Percentiles rank a stretch among this genome's conserved stretches.
Conservation (phyloP, 1,140 invertebrate species). For the Hestina assimilis region DNA sequence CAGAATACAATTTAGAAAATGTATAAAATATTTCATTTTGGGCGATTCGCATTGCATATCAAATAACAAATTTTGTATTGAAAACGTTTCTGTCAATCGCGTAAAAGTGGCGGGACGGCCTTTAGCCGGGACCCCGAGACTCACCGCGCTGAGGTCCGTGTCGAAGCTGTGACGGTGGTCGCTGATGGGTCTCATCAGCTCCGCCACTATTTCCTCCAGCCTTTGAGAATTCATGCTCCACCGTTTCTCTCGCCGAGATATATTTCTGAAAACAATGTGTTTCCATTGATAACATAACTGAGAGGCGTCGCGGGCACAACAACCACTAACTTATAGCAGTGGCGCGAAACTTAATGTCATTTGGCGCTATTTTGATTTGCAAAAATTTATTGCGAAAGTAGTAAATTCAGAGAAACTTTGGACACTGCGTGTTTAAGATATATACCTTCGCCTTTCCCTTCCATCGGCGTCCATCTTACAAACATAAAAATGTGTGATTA, state of each 20-base stretch:
- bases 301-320: constrained; percentile 45
- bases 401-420: neutral
- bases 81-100: neutral
- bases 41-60: neutral
- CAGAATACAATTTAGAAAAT: too few species aligned
- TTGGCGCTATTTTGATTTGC: constrained; percentile 50
- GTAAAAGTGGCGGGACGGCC: constrained; percentile 14
- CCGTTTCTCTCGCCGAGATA: constrained; percentile 57
- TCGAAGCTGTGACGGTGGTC: constrained; percentile 70
- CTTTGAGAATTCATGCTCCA: constrained; percentile 74
- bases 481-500: constrained; percentile 65
- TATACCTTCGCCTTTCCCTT: constrained; percentile 50
- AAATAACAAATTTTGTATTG: neutral
- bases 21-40: too few species aligned
- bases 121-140: constrained; percentile 21
- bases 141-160: constrained; percentile 68
- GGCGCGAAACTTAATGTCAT: constrained; percentile 72
- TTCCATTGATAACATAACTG: constrained; percentile 66
- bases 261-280: constrained; percentile 59
- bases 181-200: constrained; percentile 72
- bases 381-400: constrained; percentile 32
- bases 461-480: constrained; percentile 71
- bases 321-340: constrained; percentile 46
- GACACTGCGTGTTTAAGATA: constrained; percentile 18
- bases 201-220: constrained; percentile 69